Evolutionary conservation across 2,888 invertebrate genomes (phyloP).

Genomic region (Thysanoteuthis rhombus): DNA sequence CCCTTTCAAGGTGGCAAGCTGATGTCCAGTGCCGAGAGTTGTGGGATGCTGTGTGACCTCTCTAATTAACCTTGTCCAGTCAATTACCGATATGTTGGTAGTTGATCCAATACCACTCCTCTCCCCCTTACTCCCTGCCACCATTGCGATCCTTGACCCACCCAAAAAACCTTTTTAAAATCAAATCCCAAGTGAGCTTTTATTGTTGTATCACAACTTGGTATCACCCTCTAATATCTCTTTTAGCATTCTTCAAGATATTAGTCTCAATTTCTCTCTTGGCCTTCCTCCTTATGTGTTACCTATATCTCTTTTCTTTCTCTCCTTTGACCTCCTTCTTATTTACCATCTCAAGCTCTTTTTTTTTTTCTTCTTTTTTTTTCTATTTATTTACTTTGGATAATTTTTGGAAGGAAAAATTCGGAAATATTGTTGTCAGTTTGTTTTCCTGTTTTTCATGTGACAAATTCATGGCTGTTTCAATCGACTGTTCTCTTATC

Average conservation of each 20-base stretch:
- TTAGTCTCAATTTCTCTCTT: background rate
- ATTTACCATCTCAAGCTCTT: too few species aligned
- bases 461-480: background rate
- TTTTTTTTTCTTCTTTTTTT: background rate
- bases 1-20: background rate
- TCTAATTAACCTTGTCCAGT: background rate
- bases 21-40: conserved; percentile 18
- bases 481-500: background rate
- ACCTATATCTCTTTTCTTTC: background rate
- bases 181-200: background rate
- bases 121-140: background rate
- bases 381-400: too few species aligned
- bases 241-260: background rate
- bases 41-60: background rate
- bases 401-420: too few species aligned
- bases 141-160: background rate
- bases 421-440: too few species aligned
- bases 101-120: background rate
- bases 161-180: background rate
- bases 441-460: too few species aligned
- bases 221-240: background rate
- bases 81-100: background rate
- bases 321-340: background rate
- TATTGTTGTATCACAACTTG: background rate
- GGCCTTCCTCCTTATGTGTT: background rate